Evolutionary conservation across 1,140 invertebrate species (phyloP), one percentile per base, ranked within the genome.

Genomic region (Drosophila pachea): DNA sequence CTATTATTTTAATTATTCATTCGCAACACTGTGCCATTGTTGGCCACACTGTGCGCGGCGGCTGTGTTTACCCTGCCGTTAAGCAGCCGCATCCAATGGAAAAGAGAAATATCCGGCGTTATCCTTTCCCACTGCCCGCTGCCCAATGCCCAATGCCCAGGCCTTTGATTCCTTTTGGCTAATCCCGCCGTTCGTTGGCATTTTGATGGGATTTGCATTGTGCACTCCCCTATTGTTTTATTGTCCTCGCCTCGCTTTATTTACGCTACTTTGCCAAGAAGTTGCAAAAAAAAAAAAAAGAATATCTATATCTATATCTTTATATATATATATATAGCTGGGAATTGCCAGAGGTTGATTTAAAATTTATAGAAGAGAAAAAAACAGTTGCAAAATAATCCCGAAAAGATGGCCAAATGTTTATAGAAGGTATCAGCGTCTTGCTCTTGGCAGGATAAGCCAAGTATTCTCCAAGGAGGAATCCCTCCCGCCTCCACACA

Each of bases 1-100:
- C 79, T 84, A 79, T 79, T 83, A 83, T 83, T 74, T 65, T 83
- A 83, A 83, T 83, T 83, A 83, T 83, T 79, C 69, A 76, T 76
- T 84, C 73, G 79, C 73, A 83, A 83, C 79, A 83, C 78, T 83
- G 78, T 70, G 71, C 68, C 75, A 83, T 82, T 82, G 78, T 82
- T 42, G n/a, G 54, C 32, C 50, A 43, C 67, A 63, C 71, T 77
- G 74, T 78, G 29, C 12, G 12, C 35, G 36, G 2, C 47, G 65
- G 62, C 72, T 72, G 66, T 78, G 62, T 76, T 78, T 67, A 64
- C 65, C 59, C 66, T 64, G 43, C 53, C 47, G 52, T 55, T 67
- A 68, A 73, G 73, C 66, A 73, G 61, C 52, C 68, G 68, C 36
- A 70, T 69, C 61, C 67, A 60, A 56, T 2, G 22, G 22, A 22